phyloP scores from a whole-genome alignment of 2,888 invertebrate species.

The Margaritifera margaritifera region DNA sequence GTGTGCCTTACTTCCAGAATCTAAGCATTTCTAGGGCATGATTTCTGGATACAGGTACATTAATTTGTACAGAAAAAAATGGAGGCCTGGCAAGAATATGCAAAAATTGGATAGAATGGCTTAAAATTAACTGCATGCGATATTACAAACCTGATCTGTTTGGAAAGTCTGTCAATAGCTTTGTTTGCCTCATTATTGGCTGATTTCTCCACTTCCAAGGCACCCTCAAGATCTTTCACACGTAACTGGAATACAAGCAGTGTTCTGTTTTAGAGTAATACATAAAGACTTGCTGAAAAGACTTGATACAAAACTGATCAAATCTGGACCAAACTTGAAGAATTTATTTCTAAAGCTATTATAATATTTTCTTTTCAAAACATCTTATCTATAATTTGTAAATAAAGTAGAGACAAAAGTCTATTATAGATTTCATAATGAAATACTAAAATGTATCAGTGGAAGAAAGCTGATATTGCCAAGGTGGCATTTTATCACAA shows the following conservation, averaged over 20 bases:
- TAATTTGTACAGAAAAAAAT: constrained; percentile 1
- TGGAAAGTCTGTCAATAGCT: constrained; percentile 61
- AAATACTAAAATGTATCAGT: too few species aligned
- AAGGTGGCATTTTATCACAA: too few species aligned
- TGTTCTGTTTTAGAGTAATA: neutral
- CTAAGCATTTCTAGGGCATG: too few species aligned
- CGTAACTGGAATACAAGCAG: constrained; percentile 52
- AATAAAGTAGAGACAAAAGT: too few species aligned
- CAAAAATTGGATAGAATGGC: neutral
- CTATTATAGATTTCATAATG: too few species aligned
- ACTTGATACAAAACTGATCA: neutral
- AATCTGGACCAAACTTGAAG: too few species aligned
- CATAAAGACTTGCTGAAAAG: neutral
- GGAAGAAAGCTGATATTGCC: too few species aligned
- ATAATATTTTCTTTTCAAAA: too few species aligned
- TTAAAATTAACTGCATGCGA: too few species aligned
- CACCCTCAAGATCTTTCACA: constrained; percentile 66
- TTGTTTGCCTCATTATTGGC: constrained; percentile 64
- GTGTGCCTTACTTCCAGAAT: too few species aligned
- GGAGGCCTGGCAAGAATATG: neutral
- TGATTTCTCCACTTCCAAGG: constrained; percentile 66
- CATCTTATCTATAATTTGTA: too few species aligned
- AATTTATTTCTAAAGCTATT: too few species aligned
- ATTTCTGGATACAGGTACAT: neutral
- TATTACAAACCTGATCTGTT: constrained; percentile 59